Evolutionary conservation across 2,797 vertebrate genomes (phyloP).

Genomic region (Corythornis leucogaster): DNA sequence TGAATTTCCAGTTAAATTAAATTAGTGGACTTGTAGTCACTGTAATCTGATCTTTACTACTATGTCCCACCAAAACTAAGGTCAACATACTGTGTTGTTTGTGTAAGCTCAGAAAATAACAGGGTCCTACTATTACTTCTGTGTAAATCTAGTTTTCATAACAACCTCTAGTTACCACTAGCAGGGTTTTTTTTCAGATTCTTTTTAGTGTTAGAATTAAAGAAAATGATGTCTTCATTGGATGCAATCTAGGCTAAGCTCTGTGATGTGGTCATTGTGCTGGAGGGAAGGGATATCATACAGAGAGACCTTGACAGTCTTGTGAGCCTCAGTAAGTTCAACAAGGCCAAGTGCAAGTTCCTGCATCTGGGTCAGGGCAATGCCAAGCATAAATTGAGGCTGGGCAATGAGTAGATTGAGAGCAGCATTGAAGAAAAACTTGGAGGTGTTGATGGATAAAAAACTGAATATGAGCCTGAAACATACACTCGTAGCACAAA

Average conservation of each 20-base stretch:
- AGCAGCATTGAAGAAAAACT: neutral
- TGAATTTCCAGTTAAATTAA: neutral
- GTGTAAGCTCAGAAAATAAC: neutral
- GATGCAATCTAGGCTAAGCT: neutral
- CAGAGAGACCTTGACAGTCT: no score
- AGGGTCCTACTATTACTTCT: neutral
- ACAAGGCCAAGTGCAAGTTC: neutral
- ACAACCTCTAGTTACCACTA: neutral
- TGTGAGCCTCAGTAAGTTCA: neutral
- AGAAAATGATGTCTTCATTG: neutral
- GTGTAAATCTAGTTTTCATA: fast-evolving
- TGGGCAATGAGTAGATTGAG: neutral
- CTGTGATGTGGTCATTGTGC: neutral
- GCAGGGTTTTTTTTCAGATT: neutral
- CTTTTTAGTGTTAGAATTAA: neutral
- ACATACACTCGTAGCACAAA: no score
- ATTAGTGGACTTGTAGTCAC: neutral
- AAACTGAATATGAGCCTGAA: no score
- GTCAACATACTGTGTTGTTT: neutral
- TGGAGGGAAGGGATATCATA: neutral
- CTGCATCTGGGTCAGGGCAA: neutral
- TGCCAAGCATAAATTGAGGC: neutral
- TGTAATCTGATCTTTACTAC: neutral
- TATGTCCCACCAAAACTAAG: neutral
- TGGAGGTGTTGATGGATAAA: neutral